Conservation (phyloP, 2,888 invertebrate species). For the Enchytraeus crypticus region DNA sequence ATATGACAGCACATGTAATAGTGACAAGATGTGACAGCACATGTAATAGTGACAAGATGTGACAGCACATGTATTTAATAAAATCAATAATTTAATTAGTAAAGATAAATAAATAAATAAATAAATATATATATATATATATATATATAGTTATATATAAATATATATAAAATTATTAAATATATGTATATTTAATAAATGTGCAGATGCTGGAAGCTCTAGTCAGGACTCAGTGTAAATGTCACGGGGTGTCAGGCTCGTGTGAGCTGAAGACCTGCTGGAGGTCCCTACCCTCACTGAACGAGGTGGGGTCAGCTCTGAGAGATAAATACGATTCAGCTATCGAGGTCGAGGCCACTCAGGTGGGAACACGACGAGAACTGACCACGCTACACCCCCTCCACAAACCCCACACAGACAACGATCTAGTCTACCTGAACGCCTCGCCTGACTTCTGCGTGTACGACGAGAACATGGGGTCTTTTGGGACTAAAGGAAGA, state of each 20-base stretch:
- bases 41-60: too few species aligned
- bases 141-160: too few species aligned
- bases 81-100: too few species aligned
- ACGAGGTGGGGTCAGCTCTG: neutral
- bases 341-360: neutral
- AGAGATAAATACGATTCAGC: neutral
- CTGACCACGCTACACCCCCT: neutral
- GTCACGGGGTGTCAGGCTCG: slow-evolving; percentile 4
- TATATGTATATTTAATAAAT: slow-evolving; percentile 42
- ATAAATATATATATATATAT: too few species aligned
- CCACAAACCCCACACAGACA: slow-evolving; percentile 61
- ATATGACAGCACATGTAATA: too few species aligned
- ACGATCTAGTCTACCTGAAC: slow-evolving; percentile 84
- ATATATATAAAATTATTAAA: too few species aligned
- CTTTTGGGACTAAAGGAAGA: slow-evolving; percentile 56
- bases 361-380: neutral
- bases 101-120: too few species aligned
- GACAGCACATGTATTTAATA: too few species aligned
- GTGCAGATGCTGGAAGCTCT: neutral
- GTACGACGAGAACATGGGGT: slow-evolving; percentile 55
- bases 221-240: slow-evolving; percentile 4
- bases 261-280: slow-evolving; percentile 8
- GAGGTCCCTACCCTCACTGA: neutral
- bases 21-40: too few species aligned
- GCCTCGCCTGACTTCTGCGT: slow-evolving; percentile 93